Evolutionary conservation across 2,113 vertebrate species (phyloP), one percentile per base, ranked within the genome.

Genomic region (Thryonomys swinderianus): DNA sequence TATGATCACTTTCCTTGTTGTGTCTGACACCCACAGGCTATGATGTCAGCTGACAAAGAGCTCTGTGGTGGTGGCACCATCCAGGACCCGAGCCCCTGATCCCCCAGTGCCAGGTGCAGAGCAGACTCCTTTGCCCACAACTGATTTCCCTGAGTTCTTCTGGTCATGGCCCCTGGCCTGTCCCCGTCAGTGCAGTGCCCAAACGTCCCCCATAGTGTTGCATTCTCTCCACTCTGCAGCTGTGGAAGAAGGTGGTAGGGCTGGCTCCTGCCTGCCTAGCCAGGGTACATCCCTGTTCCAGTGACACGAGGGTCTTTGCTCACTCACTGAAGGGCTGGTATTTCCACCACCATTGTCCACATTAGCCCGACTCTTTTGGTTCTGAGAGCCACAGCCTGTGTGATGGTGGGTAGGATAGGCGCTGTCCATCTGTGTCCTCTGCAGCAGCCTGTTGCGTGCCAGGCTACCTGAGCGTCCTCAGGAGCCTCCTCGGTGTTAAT

Each of bases 371-470:
- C 9, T 10, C n/a, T 55, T 69, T 53, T 76, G 53, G 83, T 2
- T 51, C 73, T 45, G 74, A 85, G 94, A 83, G 42, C 69, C 10
- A 34, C 2, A 11, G 87, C 78, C 81, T 32, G 7, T 7, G 25
- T 64, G 30, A 30, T 66, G n/a, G 93, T 67, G 67, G 59, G 16
- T 5, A 30, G 79, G 59, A 64, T 20, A 57, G 57, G 11, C 1
- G 3, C 7, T 85, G 81, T 82, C 94, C 66, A 74, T 86, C 37
- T 7, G 86, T 11, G 0, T 85, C 80, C 93, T 80, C 85, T 32
- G 53, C 48, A 94, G 94, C 86, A 85, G 91, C 96, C 95, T 96
- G 94, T 97, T 95, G 96, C 92, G 76, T 64, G 40, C 97, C 96
- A 93, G 95, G 85, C 84, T 88, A 37, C 76, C 92, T 64, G 91